Base-by-base conservation (phyloP, 2,113 vertebrate species). In the Otus sunia region DNA sequence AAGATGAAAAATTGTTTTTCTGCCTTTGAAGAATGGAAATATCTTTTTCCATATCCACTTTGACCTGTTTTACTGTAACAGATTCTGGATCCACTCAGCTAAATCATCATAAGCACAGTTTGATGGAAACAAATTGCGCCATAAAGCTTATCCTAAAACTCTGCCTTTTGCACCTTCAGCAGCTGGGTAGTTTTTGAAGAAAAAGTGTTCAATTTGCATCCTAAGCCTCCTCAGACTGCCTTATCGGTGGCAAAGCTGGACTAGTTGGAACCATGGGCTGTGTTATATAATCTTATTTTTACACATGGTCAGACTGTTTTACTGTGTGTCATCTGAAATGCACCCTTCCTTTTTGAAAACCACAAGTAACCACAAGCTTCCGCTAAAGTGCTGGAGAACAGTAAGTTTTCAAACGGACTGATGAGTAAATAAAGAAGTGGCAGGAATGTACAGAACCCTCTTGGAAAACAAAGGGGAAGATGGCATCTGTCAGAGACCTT, bases 1-100 rank as follows among this genome's bases (percentile, higher is more conserved):
- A 79, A 95, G 84, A 96, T 87, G 90, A 94, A 90, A 96, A 95
- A 76, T 94, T 94, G 81, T 90, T 96, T 93, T 95, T 72, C 85
- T 91, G 82, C 85, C 87, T 97, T 94, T 94, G 92, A 95, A 96
- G 93, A 72, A 85, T 66, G 66, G 90, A 82, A 96, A 92, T 90
- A 76, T 69, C 69, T 88, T 85, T 66, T 91, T 26, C 92, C 67
- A 49, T 87, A 85, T 66, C 92, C 92, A 45, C 69, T 86, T 82
- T 39, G 74, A 85, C 90, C 95, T 88, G 84, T 89, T 93, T 92
- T 90, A 62, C 85, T 86, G n/a, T 15, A 43, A 58, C 66, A 83
- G 71, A 88, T 76, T 79, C 87, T 76, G 94, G 53, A 85, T 79
- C 74, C 93, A 73, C 87, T 94, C 80, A 66, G 86, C 72, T 73